Conservation (phyloP, 2,797 vertebrate genomes). For the Channallabes apus region DNA sequence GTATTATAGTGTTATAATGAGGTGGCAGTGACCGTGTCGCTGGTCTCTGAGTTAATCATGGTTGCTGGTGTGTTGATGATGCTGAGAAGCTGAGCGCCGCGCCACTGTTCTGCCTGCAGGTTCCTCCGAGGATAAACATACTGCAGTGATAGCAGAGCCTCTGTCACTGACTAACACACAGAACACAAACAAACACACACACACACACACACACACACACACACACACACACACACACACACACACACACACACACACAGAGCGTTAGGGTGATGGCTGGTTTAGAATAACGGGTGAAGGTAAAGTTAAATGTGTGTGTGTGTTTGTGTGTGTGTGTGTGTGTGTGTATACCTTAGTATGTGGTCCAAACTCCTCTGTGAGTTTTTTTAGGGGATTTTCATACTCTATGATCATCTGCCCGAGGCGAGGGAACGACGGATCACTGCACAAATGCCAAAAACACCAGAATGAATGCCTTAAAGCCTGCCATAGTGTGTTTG, state of each 20-base stretch:
- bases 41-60: constrained; percentile 83
- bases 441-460: constrained; percentile 68
- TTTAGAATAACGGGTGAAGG: background rate
- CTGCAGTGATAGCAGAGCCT: constrained; percentile 83
- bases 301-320: background rate
- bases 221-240: constrained; percentile 21
- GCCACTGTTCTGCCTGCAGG: constrained; percentile 87
- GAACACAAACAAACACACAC: constrained; percentile 6
- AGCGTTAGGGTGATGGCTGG: background rate
- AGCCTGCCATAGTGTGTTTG: too few species aligned
- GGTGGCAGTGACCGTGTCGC: constrained; percentile 76
- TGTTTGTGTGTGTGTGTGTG: background rate
- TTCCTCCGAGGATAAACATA: constrained; percentile 84
- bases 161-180: constrained; percentile 79
- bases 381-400: constrained; percentile 89
- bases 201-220: background rate
- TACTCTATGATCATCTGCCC: constrained; percentile 92
- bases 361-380: constrained; percentile 90
- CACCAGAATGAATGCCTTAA: background rate
- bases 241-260: too few species aligned
- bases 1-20: background rate
- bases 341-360: constrained; percentile 80
- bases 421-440: constrained; percentile 84
- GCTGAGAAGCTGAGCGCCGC: constrained; percentile 86
- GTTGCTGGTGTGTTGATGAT: constrained; percentile 75